phyloP scores from a whole-genome alignment of 2,113 vertebrate species.

The human region GRCh38 chr3:155495001-155495500 shows the following conservation, averaged over 20 bases:
- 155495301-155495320: background rate
- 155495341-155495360: background rate
- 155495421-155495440: background rate
- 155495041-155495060: background rate
- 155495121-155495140: background rate
- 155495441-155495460: background rate
- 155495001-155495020: background rate
- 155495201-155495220: background rate
- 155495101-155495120: background rate
- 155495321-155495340: background rate
- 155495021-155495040: background rate
- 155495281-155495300: background rate
- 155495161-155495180: background rate
- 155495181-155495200: background rate
- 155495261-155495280: background rate
- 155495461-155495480: background rate
- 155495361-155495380: background rate
- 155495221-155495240: background rate
- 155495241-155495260: background rate
- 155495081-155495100: background rate
- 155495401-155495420: background rate
- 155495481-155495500: background rate
- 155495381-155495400: too few species aligned
- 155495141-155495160: background rate
- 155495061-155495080: background rate